phyloP scores from a whole-genome alignment of 2,113 vertebrate genomes.

The Hiodon tergisus region DNA sequence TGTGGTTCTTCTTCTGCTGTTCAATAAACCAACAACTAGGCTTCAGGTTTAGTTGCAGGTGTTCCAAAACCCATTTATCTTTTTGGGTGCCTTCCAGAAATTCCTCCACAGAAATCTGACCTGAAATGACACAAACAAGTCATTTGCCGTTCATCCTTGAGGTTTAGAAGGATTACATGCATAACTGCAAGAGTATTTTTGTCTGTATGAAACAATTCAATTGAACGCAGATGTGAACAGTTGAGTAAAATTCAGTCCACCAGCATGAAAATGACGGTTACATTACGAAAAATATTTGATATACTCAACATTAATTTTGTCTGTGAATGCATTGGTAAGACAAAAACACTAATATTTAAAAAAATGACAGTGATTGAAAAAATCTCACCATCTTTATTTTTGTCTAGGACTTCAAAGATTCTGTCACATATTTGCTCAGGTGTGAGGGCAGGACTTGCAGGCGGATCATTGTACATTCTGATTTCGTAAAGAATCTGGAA shows the following conservation, averaged over 20 bases:
- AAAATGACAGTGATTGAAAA: not conserved
- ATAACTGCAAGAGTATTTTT: not conserved
- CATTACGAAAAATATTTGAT: too few species aligned
- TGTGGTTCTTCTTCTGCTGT: conserved; percentile 25
- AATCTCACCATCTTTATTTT: conserved; percentile 59
- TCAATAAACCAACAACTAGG: conserved; percentile 47
- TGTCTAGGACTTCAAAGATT: conserved; percentile 60
- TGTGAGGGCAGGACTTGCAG: not conserved
- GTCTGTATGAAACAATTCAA: not conserved
- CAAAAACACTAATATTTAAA: too few species aligned
- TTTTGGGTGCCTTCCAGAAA: conserved; percentile 34
- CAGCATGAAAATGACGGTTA: too few species aligned
- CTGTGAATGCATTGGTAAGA: too few species aligned
- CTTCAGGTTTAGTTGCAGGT: conserved; percentile 32
- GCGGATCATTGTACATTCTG: conserved; percentile 24
- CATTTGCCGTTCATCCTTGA: not conserved
- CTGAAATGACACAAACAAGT: conserved; percentile 17
- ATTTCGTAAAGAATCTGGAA: conserved; percentile 50
- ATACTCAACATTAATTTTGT: too few species aligned
- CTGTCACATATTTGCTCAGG: conserved; percentile 48
- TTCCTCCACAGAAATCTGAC: conserved; percentile 32
- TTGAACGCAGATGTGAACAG: too few species aligned
- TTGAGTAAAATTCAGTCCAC: too few species aligned
- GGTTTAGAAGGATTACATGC: not conserved
- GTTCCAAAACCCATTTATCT: conserved; percentile 34